Conservation (phyloP, 2,888 invertebrate genomes). For the Brenthis hecate region DNA sequence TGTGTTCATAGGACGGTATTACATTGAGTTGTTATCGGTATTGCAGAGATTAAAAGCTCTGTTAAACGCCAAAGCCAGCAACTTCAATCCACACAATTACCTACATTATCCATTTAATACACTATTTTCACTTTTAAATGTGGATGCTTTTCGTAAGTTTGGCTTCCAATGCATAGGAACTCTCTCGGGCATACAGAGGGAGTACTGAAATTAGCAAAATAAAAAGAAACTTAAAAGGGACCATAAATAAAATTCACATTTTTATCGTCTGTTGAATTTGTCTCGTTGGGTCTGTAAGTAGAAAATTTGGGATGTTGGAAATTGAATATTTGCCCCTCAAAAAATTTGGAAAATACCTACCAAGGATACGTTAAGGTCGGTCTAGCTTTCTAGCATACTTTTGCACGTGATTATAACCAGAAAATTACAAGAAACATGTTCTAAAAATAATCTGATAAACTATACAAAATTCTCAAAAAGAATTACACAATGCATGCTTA, state of each 20-base stretch:
- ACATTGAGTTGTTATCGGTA: conserved; percentile 27
- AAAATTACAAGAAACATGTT: conserved; percentile 39
- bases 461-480: conserved; percentile 45
- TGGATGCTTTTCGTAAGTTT: conserved; percentile 81
- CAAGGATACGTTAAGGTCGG: conserved; percentile 2
- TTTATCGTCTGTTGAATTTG: conserved; percentile 28
- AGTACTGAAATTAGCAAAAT: conserved; percentile 76
- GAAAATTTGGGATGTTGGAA: conserved; percentile 2
- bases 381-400: conserved; percentile 45
- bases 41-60: conserved; percentile 53
- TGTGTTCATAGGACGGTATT: conserved; percentile 31
- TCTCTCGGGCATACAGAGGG: conserved; percentile 82
- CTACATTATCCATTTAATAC: conserved; percentile 81
- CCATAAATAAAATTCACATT: conserved; percentile 33
- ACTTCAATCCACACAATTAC: conserved; percentile 55
- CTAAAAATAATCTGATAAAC: conserved; percentile 40
- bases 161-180: conserved; percentile 82
- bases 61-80: conserved; percentile 41
- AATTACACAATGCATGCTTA: conserved; percentile 71
- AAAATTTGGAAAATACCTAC: conserved; percentile 1
- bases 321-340: neutral
- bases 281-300: conserved; percentile 17
- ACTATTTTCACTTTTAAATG: conserved; percentile 83
- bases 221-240: conserved; percentile 59
- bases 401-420: conserved; percentile 36